Base-by-base conservation (phyloP, 2,797 vertebrate genomes). In the Phrynocephalus forsythii region DNA sequence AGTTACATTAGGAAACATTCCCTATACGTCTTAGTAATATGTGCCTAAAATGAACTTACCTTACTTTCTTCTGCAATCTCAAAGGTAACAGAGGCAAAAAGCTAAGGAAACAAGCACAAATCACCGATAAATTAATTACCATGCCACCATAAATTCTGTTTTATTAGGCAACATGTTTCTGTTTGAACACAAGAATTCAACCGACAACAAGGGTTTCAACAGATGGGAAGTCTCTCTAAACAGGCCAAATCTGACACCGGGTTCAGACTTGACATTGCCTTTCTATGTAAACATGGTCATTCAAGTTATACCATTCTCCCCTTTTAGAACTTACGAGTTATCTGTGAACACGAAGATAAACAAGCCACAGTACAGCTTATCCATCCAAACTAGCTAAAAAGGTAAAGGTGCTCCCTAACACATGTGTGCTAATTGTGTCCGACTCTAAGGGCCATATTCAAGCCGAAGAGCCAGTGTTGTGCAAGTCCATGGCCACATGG, bases 11-110 rank as follows among this genome's bases (percentile, higher is more conserved):
- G 1, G 18, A 84, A 7, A 0, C 38, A 72, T 52, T 28, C 92
- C 33, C 2, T 18, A 87, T 87, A 1, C 6, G 0, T 60, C 86
- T 79, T 0, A 87, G 76, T 22, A 86, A 8, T 63, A 44, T 68
- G 89, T 5, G 0, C 87, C 16, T 44, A n/a, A 90, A 22, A 92
- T 82, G 79, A 66, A 94, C 97, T 73, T 96, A 99, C 99, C 97
- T 98, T 98, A 91, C 93, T 98, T 91, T 98, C 98, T 92, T 97
- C 98, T 90, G 97, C 92, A 91, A 97, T 94, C 94, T 98, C 98
- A 96, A 99, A 99, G 56, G 98, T 98, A 92, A 99, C 96, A 10
- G 97, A 97, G 77, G 97, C 95, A 96, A 99, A 99, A 0, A 99
- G 96, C 99, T 99, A 95, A 33, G 26, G 84, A 84, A 93, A 44